Percentiles rank a stretch among this genome's conserved stretches.
These are phyloP conservation scores for Phocoena phocoena DNA, from an alignment of 2,113 vertebrate genomes.

Conservation along the genomic window DNA sequence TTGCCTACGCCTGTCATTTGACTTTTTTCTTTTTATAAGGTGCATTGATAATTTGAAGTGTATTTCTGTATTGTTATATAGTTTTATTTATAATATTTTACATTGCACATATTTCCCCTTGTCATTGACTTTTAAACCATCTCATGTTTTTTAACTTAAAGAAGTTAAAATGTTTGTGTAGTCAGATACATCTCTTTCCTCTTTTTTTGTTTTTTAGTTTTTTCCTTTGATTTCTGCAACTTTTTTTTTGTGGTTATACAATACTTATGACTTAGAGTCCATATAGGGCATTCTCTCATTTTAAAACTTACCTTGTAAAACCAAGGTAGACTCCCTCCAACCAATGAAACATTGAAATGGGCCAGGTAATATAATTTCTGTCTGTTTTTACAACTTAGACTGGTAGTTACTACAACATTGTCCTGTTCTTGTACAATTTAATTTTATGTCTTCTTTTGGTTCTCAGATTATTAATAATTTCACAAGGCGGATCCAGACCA, in stretches of 20 bases:
- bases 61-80: not conserved
- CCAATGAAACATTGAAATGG: not conserved
- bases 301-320: not conserved
- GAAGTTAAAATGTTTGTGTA: not conserved
- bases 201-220: not conserved
- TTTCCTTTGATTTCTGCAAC: not conserved
- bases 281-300: not conserved
- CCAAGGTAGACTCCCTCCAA: not conserved
- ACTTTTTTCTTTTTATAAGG: not conserved
- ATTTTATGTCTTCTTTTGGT: not conserved
- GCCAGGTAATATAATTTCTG: not conserved
- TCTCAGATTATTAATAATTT: conserved; percentile 89
- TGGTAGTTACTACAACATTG: not conserved
- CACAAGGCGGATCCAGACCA: conserved; percentile 90
- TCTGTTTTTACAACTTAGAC: not conserved
- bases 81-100: not conserved
- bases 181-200: not conserved
- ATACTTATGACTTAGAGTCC: not conserved
- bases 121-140: not conserved
- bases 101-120: not conserved
- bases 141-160: not conserved
- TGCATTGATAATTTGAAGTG: not conserved
- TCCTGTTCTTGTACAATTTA: not conserved
- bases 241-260: not conserved
- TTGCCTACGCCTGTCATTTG: not conserved